Base-by-base conservation (phyloP, 2,888 invertebrate genomes). In the Tryphoninae sp. region DNA sequence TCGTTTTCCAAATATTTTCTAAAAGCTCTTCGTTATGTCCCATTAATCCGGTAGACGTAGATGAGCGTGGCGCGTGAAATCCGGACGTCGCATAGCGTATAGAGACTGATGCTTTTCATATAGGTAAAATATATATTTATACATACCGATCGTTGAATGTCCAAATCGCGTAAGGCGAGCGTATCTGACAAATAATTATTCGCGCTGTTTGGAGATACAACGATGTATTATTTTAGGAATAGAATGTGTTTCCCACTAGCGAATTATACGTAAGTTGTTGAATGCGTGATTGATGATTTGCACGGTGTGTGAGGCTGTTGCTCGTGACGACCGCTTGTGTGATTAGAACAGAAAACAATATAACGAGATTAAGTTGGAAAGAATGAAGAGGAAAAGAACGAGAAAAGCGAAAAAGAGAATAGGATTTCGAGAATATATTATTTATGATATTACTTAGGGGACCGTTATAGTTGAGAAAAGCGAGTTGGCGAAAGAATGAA, bases 61-160 rank as follows among this genome's bases (percentile, higher is more conserved):
- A 69, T 64, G 16, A 49, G 19, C 33, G 73, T 77, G 80, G 83
- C 83, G 84, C 82, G 80, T 79, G 65, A 82, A 84, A 84, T 80
- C 84, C 86, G 85, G 88, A 88, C 80, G 85, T 82, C 86, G 84
- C 84, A 86, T 86, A 86, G 89, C 89, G 89, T 85, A 87, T 89
- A 88, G 90, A 90, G 91, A 91, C 91, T 91, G 91, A 91, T 87
- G 91, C 91, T 91, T 91, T 91, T 91, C 91, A 91, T 91, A 91
- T 91, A 91, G 89, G 90, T 91, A 88, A 91, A 91, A 91, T 91
- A 91, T 91, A 91, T 91, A 91, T 91, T 91, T 91, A 89, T 90
- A 89, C 89, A 89, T 82, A 76, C 55, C 79, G 26, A 74, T 78
- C 64, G 73, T 80, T 68, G 82, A 42, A 75, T 74, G 33, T 80